Percentiles rank a stretch among this genome's conserved stretches.
Evolutionary conservation across 1,140 invertebrate species (phyloP).

Genomic region (Atta colombica): DNA sequence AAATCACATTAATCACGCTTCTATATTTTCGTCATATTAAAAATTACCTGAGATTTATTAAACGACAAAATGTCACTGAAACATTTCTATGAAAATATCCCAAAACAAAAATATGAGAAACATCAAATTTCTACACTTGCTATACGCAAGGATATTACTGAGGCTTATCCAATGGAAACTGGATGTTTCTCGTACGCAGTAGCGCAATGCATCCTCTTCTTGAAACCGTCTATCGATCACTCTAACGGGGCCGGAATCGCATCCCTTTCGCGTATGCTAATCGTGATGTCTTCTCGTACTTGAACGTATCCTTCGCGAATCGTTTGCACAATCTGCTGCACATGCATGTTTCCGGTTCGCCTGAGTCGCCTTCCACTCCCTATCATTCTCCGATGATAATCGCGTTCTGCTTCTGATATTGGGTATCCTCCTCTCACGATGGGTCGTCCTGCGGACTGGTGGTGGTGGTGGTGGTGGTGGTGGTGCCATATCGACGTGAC

Average conservation of each 20-base stretch:
- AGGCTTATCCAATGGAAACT: not conserved
- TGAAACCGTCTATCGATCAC: slow-evolving; percentile 47
- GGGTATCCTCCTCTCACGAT: slow-evolving; percentile 62
- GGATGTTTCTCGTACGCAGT: not conserved
- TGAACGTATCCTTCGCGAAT: slow-evolving; percentile 12
- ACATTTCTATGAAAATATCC: not conserved
- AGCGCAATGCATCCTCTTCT: not conserved
- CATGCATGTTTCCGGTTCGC: slow-evolving; percentile 23
- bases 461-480: slow-evolving; percentile 69
- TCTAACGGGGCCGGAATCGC: slow-evolving; percentile 41
- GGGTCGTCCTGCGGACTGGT: slow-evolving; percentile 56
- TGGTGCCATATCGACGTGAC: slow-evolving; percentile 81
- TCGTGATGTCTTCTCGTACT: slow-evolving; percentile 13
- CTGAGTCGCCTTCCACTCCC: not conserved
- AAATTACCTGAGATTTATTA: not conserved
- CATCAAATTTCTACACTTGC: not conserved
- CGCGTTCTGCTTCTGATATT: slow-evolving; percentile 46
- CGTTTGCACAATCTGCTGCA: slow-evolving; percentile 49
- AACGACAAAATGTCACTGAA: not conserved
- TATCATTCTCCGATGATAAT: not conserved
- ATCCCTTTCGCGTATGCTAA: slow-evolving; percentile 63
- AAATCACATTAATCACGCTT: not conserved
- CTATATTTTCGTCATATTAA: not conserved
- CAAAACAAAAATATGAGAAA: not conserved
- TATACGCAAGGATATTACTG: not conserved